Evolutionary conservation across 2,113 vertebrate genomes (phyloP).

Genomic region (Parus major): DNA sequence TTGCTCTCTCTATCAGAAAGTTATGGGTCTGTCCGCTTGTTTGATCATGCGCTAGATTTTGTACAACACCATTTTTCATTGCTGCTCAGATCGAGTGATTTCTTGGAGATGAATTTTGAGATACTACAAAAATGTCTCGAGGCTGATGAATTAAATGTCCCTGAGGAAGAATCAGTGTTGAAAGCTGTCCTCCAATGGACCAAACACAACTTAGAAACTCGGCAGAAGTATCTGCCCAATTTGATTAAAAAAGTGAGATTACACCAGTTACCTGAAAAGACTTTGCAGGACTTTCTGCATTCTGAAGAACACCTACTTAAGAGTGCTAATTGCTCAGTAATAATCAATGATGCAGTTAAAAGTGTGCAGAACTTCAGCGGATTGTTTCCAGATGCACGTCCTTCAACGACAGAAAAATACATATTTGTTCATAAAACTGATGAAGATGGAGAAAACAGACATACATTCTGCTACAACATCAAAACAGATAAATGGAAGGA

Average conservation of each 20-base stretch:
- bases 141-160: conserved; percentile 83
- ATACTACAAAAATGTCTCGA: conserved; percentile 84
- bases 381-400: conserved; percentile 88
- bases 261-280: conserved; percentile 85
- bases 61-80: conserved; percentile 84
- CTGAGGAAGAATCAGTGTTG: conserved; percentile 87
- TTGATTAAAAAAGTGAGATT: conserved; percentile 86
- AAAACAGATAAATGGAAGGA: conserved; percentile 89
- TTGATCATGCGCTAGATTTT: conserved; percentile 83
- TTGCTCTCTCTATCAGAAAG: conserved; percentile 89
- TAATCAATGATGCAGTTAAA: conserved; percentile 78
- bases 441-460: conserved; percentile 81
- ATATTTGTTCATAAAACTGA: conserved; percentile 97
- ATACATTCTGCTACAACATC: conserved; percentile 93
- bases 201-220: conserved; percentile 76
- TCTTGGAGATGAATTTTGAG: conserved; percentile 89
- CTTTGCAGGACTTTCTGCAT: conserved; percentile 74
- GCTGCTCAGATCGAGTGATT: conserved; percentile 85
- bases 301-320: conserved; percentile 78
- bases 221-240: conserved; percentile 78
- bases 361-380: conserved; percentile 79
- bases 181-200: conserved; percentile 87
- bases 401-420: conserved; percentile 91
- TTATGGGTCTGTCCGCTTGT: conserved; percentile 86
- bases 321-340: conserved; percentile 74